phyloP scores from a whole-genome alignment of 1,140 invertebrate species.

The Muscidifurax raptorellus region DNA sequence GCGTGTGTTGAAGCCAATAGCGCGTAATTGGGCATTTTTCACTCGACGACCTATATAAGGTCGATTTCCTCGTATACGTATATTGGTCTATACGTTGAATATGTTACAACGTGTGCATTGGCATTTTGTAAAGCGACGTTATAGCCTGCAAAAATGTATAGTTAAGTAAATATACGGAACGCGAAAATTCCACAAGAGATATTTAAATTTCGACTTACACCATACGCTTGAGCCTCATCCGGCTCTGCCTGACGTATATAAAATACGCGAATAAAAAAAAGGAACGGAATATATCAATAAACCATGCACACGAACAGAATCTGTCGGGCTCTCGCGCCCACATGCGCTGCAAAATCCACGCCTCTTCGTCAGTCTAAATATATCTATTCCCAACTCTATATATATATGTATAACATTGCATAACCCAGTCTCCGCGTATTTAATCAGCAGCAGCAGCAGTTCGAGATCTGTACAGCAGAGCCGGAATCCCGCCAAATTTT shows the following conservation, averaged over 20 bases:
- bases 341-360: not conserved
- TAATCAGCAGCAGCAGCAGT: constrained; percentile 17
- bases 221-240: not conserved
- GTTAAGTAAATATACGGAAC: too few species aligned
- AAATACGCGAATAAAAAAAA: not conserved
- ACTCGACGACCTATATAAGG: too few species aligned
- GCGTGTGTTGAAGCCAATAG: not conserved
- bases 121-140: too few species aligned
- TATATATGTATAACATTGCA: constrained; percentile 28
- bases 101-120: too few species aligned
- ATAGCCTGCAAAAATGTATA: too few species aligned
- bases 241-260: not conserved
- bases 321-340: not conserved
- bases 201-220: not conserved
- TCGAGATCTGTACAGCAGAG: not conserved
- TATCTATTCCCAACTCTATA: constrained; percentile 4
- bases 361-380: constrained; percentile 3
- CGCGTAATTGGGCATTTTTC: too few species aligned
- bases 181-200: not conserved
- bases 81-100: too few species aligned
- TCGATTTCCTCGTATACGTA: too few species aligned
- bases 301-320: not conserved
- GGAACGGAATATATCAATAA: not conserved
- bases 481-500: constrained; percentile 38
- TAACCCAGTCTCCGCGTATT: not conserved